These are phyloP conservation scores for Sialis fuliginosa DNA, from an alignment of 2,888 invertebrate genomes.

Conservation along the genomic window DNA sequence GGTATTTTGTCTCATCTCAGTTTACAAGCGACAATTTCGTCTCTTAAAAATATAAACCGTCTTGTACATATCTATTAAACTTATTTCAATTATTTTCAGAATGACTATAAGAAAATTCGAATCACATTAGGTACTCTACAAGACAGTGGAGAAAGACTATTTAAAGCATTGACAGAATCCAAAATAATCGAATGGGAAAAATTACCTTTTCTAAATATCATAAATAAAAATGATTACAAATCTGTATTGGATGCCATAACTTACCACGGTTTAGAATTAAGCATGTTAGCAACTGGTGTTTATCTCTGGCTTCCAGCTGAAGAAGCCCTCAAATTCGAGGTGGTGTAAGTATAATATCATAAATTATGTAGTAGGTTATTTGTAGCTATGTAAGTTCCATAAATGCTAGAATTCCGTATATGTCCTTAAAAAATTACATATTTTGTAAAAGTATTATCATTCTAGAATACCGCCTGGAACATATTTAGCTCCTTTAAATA, in stretches of 20 bases:
- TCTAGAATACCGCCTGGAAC: conserved; percentile 14
- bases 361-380: not conserved
- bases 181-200: not conserved
- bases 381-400: no score
- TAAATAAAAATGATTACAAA: not conserved
- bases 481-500: conserved; percentile 12
- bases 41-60: no score
- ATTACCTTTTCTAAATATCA: not conserved
- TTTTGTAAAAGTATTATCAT: not conserved
- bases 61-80: no score
- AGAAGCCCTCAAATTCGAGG: not conserved
- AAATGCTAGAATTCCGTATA: no score
- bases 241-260: not conserved
- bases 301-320: not conserved
- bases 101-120: not conserved
- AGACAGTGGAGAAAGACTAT: not conserved
- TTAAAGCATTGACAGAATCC: not conserved
- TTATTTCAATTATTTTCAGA: no score
- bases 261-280: not conserved
- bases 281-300: not conserved
- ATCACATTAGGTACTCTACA: not conserved
- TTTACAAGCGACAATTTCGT: no score
- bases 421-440: no score
- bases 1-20: no score
- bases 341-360: not conserved